phyloP scores from a whole-genome alignment of 2,888 invertebrate genomes.

The Drosophila atroscutellata region DNA sequence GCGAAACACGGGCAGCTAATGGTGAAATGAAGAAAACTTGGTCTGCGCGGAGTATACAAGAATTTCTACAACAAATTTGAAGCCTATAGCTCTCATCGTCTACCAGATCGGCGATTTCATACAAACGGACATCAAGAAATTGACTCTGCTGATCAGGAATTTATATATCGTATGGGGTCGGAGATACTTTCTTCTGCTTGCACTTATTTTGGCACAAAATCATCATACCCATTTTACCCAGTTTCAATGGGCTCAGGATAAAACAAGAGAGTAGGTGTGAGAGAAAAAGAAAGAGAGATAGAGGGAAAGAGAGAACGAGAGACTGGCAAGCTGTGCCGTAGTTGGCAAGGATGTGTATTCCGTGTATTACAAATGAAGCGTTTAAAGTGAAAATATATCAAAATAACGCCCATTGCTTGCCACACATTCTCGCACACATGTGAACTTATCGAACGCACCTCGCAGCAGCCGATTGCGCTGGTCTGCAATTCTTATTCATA shows the following conservation, averaged over 20 bases:
- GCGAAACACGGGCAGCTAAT: neutral
- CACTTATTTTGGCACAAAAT: neutral
- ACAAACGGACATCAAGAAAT: neutral
- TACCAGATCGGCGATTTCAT: neutral
- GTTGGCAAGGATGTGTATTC: slow-evolving; percentile 27
- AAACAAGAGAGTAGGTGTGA: neutral
- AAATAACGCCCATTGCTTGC: slow-evolving; percentile 13
- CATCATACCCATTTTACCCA: neutral
- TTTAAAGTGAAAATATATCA: slow-evolving; percentile 56
- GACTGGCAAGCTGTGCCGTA: neutral
- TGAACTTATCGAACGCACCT: slow-evolving; percentile 42
- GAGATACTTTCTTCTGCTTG: neutral
- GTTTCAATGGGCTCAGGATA: neutral
- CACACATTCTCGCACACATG: neutral
- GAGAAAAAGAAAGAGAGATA: neutral
- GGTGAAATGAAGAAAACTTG: too few species aligned
- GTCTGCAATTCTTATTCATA: slow-evolving; percentile 54
- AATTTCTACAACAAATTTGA: neutral
- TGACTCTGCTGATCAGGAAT: neutral
- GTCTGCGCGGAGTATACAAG: neutral
- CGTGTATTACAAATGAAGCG: slow-evolving; percentile 48
- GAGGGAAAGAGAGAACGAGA: neutral
- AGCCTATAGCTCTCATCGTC: neutral
- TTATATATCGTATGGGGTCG: neutral
- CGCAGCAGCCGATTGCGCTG: slow-evolving; percentile 37